Evolutionary conservation across 1,140 invertebrate genomes (phyloP).

Genomic region (Lepidurus arcticus): DNA sequence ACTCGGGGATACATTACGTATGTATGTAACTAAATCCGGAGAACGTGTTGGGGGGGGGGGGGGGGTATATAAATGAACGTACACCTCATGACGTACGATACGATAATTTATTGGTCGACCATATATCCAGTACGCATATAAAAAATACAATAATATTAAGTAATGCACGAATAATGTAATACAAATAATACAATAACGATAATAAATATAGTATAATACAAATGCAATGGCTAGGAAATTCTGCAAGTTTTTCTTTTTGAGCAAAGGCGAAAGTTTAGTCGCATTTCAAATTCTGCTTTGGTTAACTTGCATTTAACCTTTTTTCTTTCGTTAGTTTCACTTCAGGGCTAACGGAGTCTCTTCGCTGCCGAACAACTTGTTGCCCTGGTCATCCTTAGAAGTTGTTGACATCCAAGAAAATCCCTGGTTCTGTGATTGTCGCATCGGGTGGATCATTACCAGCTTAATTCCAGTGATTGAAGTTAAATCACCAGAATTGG

Average conservation of each 20-base stretch:
- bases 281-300: not conserved
- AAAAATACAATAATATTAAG: no score
- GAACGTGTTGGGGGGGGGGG: no score
- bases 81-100: no score
- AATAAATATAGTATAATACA: no score
- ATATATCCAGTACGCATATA: no score
- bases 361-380: constrained; percentile 29
- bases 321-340: constrained; percentile 32
- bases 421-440: constrained; percentile 37
- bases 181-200: no score
- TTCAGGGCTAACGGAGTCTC: constrained; percentile 34
- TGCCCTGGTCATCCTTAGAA: constrained; percentile 35
- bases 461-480: constrained; percentile 31
- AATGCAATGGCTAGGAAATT: not conserved
- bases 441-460: constrained; percentile 35
- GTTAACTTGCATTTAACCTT: not conserved
- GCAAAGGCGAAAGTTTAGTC: not conserved
- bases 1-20: no score
- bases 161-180: no score
- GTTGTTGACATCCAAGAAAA: constrained; percentile 37
- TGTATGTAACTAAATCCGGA: no score
- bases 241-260: not conserved
- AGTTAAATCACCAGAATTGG: constrained; percentile 34
- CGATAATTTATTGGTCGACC: no score
- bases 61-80: no score